phyloP scores from a whole-genome alignment of 2,113 vertebrate genomes.

The Zootoca vivipara region DNA sequence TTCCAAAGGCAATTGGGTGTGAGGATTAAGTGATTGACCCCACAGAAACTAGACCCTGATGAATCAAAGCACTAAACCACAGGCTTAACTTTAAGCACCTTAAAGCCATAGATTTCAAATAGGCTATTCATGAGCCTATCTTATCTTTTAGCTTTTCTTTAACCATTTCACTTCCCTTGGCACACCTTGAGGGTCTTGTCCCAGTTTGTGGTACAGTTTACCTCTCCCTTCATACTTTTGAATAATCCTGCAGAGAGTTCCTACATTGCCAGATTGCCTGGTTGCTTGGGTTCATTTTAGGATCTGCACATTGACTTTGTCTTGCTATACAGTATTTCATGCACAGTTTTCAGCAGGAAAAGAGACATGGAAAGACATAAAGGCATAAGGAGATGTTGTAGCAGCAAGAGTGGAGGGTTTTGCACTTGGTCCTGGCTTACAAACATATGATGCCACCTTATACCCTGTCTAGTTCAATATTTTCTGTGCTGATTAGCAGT shows the following conservation, averaged over 20 bases:
- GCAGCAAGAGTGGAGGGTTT: background rate
- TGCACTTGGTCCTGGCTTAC: background rate
- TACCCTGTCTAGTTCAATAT: background rate
- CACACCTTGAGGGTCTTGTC: background rate
- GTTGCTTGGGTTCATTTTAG: background rate
- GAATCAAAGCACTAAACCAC: slow-evolving; percentile 8
- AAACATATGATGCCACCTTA: background rate
- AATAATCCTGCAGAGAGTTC: background rate
- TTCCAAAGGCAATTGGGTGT: background rate
- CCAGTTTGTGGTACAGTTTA: background rate
- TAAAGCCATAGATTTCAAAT: slow-evolving; percentile 8
- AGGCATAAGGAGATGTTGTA: background rate
- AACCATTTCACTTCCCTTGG: background rate
- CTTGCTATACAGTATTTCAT: background rate
- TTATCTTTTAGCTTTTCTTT: slow-evolving; percentile 2
- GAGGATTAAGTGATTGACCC: background rate
- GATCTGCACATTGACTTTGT: background rate
- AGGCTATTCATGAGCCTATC: background rate
- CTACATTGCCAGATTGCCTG: too few species aligned
- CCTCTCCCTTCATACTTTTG: background rate
- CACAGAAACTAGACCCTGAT: background rate
- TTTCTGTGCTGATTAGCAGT: background rate
- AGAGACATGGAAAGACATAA: background rate
- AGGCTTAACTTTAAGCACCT: slow-evolving; percentile 1
- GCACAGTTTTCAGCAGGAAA: background rate